Evolutionary conservation across 2,797 vertebrate genomes (phyloP), one percentile per base, ranked within the genome.

Genomic region (Cossypha polioptera): DNA sequence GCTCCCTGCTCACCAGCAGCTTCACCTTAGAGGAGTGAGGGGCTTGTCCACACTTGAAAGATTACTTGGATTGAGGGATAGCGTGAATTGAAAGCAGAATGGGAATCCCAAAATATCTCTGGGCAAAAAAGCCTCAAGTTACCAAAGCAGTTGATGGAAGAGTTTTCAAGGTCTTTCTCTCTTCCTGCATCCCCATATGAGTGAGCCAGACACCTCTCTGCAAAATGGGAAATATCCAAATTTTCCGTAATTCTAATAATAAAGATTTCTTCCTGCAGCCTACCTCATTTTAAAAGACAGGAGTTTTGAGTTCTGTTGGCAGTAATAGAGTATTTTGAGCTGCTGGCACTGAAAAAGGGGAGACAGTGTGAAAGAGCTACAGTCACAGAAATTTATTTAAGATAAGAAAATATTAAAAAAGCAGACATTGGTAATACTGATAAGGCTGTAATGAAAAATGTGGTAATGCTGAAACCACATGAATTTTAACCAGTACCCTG

Each of bases 401-500:
- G 67, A 57, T 14, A 9, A 78, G 72, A 76, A 71, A 59, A 42
- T 8, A 48, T 59, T 82, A 1, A 14, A 87, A 86, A 65, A 74
- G 43, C 54, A 95, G 65, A 63, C 48, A 9, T 18, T 67, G 31
- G 55, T 85, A 73, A 82, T 21, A 38, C 10, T 57, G 81, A 76
- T 93, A 86, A 91, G 25, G 36, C 31, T 76, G 29, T 42, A 73
- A 81, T 55, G 59, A 79, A 89, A 91, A 89, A 69, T 1, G 13
- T 26, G 8, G 59, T 82, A 74, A 63, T 45, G 63, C 91, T 92
- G 84, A 85, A 94, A 59, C 40, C 29, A 38, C 81, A 42, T 71
- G 67, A 84, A 93, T 95, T 94, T 92, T 87, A 95, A 94, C 89
- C 82, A 80, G 85, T 65, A 80, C 75, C 84, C 71, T 13, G 24